Conservation (phyloP, 2,797 vertebrate genomes). For the Remorina albescens region DNA sequence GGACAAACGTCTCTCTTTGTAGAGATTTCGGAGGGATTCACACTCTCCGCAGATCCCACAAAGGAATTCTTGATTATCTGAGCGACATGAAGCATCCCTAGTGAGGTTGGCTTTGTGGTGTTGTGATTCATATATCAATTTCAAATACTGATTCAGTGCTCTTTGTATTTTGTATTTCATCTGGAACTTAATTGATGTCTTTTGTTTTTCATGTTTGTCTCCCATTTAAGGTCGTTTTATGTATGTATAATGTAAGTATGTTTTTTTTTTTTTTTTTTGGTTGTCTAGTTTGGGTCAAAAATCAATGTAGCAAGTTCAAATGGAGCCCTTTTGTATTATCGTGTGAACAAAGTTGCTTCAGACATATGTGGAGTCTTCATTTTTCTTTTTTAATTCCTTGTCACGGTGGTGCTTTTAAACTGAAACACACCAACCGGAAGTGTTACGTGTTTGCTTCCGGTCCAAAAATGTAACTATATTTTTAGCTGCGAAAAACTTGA, state of each 20-base stretch:
- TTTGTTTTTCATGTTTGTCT: neutral
- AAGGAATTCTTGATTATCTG: constrained; percentile 15
- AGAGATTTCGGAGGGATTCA: constrained; percentile 6
- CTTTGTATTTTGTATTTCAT: constrained; percentile 20
- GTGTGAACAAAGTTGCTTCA: neutral
- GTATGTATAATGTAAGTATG: too few species aligned
- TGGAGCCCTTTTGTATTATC: neutral
- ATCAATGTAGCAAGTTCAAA: neutral
- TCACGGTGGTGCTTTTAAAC: constrained; percentile 33
- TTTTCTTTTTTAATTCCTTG: too few species aligned
- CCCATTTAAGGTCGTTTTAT: too few species aligned
- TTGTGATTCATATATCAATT: too few species aligned
- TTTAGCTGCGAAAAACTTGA: neutral
- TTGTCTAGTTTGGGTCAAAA: neutral
- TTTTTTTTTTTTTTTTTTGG: too few species aligned
- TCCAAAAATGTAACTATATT: neutral
- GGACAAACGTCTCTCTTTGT: neutral
- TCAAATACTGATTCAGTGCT: too few species aligned
- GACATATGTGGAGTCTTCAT: neutral
- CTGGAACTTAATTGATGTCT: neutral
- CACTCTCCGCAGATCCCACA: neutral
- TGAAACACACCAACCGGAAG: constrained; percentile 53
- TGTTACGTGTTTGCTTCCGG: constrained; percentile 4
- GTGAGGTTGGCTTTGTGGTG: neutral
- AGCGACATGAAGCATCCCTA: neutral